Evolutionary conservation across 2,113 vertebrate species (phyloP).

Genomic region (Caranx ignobilis): DNA sequence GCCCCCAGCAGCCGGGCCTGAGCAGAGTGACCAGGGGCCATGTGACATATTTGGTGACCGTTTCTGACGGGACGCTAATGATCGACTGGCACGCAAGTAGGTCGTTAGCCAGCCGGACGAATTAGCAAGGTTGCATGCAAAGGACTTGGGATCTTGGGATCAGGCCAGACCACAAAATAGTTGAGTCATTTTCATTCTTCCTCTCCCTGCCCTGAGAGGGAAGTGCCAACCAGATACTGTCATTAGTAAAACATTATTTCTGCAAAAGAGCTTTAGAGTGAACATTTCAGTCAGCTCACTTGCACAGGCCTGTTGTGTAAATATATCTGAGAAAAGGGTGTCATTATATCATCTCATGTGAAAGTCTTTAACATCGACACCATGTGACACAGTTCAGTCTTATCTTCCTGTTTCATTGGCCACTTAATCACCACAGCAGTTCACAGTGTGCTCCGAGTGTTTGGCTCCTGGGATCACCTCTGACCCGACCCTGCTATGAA

Average conservation of each 20-base stretch:
- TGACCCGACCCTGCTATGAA: slow-evolving; percentile 9
- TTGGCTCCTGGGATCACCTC: not conserved
- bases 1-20: slow-evolving; percentile 44
- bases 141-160: slow-evolving; percentile 55
- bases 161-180: slow-evolving; percentile 60
- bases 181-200: slow-evolving; percentile 67
- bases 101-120: slow-evolving; percentile 71
- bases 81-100: slow-evolving; percentile 83
- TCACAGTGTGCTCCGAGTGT: not conserved
- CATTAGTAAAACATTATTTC: slow-evolving; percentile 81
- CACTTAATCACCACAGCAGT: not conserved
- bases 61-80: slow-evolving; percentile 77
- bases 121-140: slow-evolving; percentile 84
- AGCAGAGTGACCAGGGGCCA: slow-evolving; percentile 76
- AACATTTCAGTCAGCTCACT: slow-evolving; percentile 19
- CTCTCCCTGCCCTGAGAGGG: slow-evolving; percentile 43
- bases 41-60: slow-evolving; percentile 84
- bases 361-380: not conserved
- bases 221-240: slow-evolving; percentile 75
- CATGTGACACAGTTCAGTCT: not conserved
- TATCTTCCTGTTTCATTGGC: not conserved
- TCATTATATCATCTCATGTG: slow-evolving; percentile 6
- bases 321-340: not conserved
- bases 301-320: not conserved
- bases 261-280: slow-evolving; percentile 64